Conservation (phyloP, 2,888 invertebrate genomes). For the Myathropa florea region DNA sequence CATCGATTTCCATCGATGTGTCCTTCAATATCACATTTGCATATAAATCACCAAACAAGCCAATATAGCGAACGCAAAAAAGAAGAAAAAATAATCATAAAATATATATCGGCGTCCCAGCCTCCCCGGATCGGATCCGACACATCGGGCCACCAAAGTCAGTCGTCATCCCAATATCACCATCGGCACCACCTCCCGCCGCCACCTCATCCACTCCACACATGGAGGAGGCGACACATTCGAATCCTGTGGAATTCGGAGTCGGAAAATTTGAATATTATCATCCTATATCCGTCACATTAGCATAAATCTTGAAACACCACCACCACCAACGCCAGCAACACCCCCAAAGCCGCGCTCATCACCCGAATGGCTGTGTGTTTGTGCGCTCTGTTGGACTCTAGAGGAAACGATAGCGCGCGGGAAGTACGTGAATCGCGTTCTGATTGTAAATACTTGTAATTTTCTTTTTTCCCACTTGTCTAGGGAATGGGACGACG, state of each 20-base stretch:
- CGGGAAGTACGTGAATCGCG: slow-evolving; percentile 62
- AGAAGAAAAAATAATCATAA: slow-evolving; percentile 54
- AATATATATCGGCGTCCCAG: slow-evolving; percentile 49
- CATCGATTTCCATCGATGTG: slow-evolving; percentile 71
- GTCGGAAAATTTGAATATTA: slow-evolving; percentile 70
- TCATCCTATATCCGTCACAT: slow-evolving; percentile 69
- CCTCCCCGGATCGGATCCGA: slow-evolving; percentile 27
- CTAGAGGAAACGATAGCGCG: slow-evolving; percentile 35
- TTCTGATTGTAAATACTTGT: slow-evolving; percentile 65
- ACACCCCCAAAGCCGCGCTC: neutral
- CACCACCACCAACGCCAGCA: neutral
- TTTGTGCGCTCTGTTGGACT: slow-evolving; percentile 45
- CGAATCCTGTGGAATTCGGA: slow-evolving; percentile 56
- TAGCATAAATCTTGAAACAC: slow-evolving; percentile 67
- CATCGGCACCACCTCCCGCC: neutral
- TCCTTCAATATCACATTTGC: slow-evolving; percentile 70
- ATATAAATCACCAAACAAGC: slow-evolving; percentile 71
- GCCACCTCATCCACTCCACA: slow-evolving; percentile 19
- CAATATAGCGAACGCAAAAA: slow-evolving; percentile 48
- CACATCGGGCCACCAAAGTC: slow-evolving; percentile 42
- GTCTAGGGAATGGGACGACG: neutral
- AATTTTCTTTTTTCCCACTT: neutral
- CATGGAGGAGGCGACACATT: slow-evolving; percentile 47
- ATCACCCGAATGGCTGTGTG: slow-evolving; percentile 28
- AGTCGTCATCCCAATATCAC: slow-evolving; percentile 24